Conservation (phyloP, 2,888 invertebrate species). For the Theretra japonica region DNA sequence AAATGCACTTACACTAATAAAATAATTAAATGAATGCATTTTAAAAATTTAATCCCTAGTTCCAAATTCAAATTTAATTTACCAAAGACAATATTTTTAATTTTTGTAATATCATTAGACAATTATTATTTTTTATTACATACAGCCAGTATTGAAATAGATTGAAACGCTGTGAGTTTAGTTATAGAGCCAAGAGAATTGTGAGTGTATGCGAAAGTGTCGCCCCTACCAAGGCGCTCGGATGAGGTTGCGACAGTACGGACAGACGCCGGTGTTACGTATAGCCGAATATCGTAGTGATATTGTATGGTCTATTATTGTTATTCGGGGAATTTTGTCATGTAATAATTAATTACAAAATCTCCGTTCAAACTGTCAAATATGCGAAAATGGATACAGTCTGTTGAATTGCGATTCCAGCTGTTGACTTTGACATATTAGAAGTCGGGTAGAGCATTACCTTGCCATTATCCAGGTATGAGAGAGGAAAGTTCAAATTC, state of each 20-base stretch:
- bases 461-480: too few species aligned
- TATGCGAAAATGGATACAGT: too few species aligned
- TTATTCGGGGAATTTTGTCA: neutral
- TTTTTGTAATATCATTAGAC: neutral
- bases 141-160: neutral
- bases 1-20: slow-evolving; percentile 58
- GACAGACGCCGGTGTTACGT: slow-evolving; percentile 3
- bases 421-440: too few species aligned
- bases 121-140: neutral
- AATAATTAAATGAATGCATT: slow-evolving; percentile 53
- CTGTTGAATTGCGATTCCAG: too few species aligned
- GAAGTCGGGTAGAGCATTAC: too few species aligned
- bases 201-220: slow-evolving; percentile 61
- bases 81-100: neutral
- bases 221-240: slow-evolving; percentile 59
- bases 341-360: neutral
- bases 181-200: slow-evolving; percentile 51
- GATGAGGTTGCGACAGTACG: slow-evolving; percentile 54
- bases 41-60: slow-evolving; percentile 32
- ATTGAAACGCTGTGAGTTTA: slow-evolving; percentile 1
- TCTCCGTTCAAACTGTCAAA: neutral
- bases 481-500: too few species aligned
- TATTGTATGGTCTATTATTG: neutral
- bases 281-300: neutral
- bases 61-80: slow-evolving; percentile 33